Conservation (phyloP, 2,113 vertebrate species). For the Polypterus bichir region DNA sequence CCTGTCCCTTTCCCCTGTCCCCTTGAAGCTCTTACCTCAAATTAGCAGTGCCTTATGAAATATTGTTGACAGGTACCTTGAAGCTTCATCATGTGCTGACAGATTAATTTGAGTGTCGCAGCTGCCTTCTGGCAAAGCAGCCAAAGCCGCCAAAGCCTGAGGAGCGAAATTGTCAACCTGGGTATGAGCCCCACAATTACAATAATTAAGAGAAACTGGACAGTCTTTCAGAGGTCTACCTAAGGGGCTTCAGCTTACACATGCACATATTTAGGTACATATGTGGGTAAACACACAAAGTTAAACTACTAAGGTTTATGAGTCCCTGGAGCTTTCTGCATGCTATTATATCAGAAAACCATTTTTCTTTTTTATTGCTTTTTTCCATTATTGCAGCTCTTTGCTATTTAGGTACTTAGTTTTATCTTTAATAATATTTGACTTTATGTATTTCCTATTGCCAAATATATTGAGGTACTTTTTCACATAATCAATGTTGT, state of each 20-base stretch:
- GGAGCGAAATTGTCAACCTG: constrained; percentile 57
- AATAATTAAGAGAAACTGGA: constrained; percentile 81
- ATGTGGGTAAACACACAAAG: constrained; percentile 20
- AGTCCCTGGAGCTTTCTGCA: constrained; percentile 7
- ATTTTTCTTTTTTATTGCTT: background rate
- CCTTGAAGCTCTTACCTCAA: no score
- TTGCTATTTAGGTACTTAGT: background rate
- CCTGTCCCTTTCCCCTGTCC: no score
- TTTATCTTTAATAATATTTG: background rate
- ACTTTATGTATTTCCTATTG: background rate
- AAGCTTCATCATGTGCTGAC: constrained; percentile 63
- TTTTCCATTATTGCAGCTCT: background rate
- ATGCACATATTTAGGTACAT: background rate
- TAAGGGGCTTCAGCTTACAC: background rate
- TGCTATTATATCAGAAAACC: background rate
- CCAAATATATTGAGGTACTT: background rate
- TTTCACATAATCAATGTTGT: background rate
- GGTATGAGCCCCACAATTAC: constrained; percentile 76
- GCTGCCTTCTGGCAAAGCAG: constrained; percentile 54
- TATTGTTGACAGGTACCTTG: constrained; percentile 57
- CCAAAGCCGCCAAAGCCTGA: constrained; percentile 46
- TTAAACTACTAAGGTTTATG: constrained; percentile 14
- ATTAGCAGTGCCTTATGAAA: constrained; percentile 52
- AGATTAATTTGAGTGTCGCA: constrained; percentile 55
- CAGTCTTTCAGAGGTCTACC: constrained; percentile 40